phyloP scores from a whole-genome alignment of 2,797 vertebrate genomes.

The Sebastes miniatus region DNA sequence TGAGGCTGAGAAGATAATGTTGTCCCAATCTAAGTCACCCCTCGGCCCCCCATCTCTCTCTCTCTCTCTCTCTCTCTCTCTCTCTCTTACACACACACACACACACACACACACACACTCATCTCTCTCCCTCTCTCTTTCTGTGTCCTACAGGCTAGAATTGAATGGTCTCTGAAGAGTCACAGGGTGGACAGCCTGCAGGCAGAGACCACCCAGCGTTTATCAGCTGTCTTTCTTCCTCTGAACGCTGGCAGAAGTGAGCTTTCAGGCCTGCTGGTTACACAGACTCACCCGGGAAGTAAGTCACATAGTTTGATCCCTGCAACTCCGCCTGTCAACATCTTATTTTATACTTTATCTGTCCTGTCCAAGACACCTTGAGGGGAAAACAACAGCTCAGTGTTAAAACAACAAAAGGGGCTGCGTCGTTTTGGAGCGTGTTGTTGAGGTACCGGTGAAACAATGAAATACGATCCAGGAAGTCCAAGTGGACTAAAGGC shows the following conservation, averaged over 20 bases:
- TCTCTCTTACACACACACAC: background rate
- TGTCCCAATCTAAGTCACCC: conserved; percentile 66
- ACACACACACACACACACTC: background rate
- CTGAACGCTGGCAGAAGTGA: conserved; percentile 24
- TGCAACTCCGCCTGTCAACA: background rate
- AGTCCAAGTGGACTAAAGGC: too few relatives aligned
- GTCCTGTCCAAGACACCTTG: background rate
- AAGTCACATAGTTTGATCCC: conserved; percentile 17
- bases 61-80: background rate
- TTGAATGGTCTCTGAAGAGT: conserved; percentile 32
- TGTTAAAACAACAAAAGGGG: background rate
- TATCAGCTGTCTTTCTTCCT: conserved; percentile 28
- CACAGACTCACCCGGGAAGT: background rate
- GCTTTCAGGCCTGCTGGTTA: background rate
- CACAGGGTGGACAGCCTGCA: conserved; percentile 11
- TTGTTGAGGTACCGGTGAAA: background rate
- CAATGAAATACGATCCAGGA: background rate
- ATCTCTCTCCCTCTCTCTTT: background rate
- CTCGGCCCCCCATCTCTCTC: conserved; percentile 1
- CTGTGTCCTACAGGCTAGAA: conserved; percentile 27
- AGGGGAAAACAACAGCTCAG: background rate
- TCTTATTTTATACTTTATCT: conserved; percentile 8
- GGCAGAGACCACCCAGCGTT: conserved; percentile 35
- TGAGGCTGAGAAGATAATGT: conserved; percentile 80
- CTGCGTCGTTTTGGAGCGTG: background rate